phyloP scores from a whole-genome alignment of 2,888 invertebrate genomes.

The Eupithecia subfuscata region DNA sequence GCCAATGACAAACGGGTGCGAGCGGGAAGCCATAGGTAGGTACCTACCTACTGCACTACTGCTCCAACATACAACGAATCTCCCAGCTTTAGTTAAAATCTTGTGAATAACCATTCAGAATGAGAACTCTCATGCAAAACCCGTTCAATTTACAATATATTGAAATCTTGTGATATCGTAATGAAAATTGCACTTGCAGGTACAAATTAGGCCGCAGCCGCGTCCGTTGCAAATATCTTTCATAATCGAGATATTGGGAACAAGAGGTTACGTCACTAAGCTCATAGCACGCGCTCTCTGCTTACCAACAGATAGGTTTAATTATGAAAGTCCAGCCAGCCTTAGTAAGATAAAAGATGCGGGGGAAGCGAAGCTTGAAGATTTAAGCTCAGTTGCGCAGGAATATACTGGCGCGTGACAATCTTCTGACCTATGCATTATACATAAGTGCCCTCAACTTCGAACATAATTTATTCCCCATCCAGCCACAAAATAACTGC shows the following conservation, averaged over 20 bases:
- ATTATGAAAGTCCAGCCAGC: background rate
- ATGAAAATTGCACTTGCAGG: slow-evolving; percentile 34
- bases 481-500: no score
- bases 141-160: slow-evolving; percentile 14
- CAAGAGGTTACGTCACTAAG: slow-evolving; percentile 37
- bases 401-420: no score
- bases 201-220: slow-evolving; percentile 35
- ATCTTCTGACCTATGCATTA: no score
- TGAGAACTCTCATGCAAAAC: slow-evolving; percentile 18
- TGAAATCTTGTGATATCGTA: slow-evolving; percentile 18
- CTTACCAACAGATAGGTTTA: background rate
- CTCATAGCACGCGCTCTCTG: slow-evolving; percentile 26
- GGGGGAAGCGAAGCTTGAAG: background rate
- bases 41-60: background rate
- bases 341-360: no score
- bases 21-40: background rate
- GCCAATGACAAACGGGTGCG: background rate
- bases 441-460: no score
- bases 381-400: no score
- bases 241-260: slow-evolving; percentile 44
- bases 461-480: no score
- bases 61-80: background rate
- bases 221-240: slow-evolving; percentile 37
- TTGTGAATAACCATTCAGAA: slow-evolving; percentile 17
- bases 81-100: slow-evolving; percentile 1